phyloP scores from a whole-genome alignment of 2,113 vertebrate species.

The Saccopteryx bilineata region DNA sequence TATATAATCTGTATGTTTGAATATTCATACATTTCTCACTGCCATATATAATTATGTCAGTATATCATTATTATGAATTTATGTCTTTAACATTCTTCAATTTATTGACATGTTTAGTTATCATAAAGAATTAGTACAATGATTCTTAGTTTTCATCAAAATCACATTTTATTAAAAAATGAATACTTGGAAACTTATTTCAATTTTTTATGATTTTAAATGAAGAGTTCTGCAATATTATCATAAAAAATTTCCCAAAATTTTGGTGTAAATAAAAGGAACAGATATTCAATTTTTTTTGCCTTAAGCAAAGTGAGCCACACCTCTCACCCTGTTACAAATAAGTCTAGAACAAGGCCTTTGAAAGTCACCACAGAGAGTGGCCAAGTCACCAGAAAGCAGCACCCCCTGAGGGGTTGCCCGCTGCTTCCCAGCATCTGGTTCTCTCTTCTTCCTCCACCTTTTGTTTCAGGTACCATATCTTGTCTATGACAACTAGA shows the following conservation, averaged over 20 bases:
- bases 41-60: not conserved
- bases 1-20: not conserved
- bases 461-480: not conserved
- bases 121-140: not conserved
- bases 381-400: not conserved
- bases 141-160: constrained; percentile 32
- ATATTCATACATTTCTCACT: not conserved
- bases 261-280: not conserved
- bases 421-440: not conserved
- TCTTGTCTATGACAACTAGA: not conserved
- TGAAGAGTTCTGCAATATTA: constrained; percentile 20
- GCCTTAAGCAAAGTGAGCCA: not conserved
- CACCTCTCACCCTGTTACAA: not conserved
- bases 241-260: not conserved
- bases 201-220: not conserved
- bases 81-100: not conserved
- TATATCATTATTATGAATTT: not conserved
- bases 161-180: constrained; percentile 6
- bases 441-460: not conserved
- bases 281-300: not conserved
- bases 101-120: not conserved
- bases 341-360: not conserved
- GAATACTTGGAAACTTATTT: not conserved
- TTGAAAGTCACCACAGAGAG: not conserved
- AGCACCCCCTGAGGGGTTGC: not conserved